Percentiles rank a stretch among this genome's conserved stretches.
Evolutionary conservation across 2,888 invertebrate species (phyloP).

Genomic region (Megalurothrips usitatus): DNA sequence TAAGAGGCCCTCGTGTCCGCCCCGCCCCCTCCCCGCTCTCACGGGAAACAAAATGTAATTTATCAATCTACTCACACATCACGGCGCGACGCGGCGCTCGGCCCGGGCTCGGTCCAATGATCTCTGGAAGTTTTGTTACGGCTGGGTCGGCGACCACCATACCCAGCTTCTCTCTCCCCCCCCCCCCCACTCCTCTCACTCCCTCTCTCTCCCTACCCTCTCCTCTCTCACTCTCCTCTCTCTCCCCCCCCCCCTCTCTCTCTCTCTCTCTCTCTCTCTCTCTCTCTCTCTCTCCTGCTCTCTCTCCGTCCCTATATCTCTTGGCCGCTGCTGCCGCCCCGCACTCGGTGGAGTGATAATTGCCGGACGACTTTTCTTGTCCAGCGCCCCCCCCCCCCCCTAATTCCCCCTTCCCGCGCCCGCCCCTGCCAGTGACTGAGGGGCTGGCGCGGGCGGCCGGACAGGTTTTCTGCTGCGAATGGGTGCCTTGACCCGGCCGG

Average conservation of each 20-base stretch:
- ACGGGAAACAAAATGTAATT: constrained; percentile 23
- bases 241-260: too few relatives aligned
- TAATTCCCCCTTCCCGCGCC: too few relatives aligned
- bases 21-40: neutral
- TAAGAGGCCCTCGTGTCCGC: constrained; percentile 2
- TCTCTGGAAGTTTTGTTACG: neutral
- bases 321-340: neutral
- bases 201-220: neutral
- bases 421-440: too few relatives aligned
- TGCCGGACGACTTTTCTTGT: neutral
- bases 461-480: neutral
- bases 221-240: neutral
- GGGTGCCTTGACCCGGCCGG: too few relatives aligned
- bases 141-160: neutral
- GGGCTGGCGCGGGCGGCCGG: neutral
- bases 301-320: too few relatives aligned
- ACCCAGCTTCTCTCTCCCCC: neutral
- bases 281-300: too few relatives aligned
- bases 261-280: too few relatives aligned
- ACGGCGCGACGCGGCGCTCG: neutral
- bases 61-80: constrained; percentile 22
- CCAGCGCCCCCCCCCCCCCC: neutral
- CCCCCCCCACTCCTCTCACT: neutral
- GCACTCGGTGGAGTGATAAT: neutral
- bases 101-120: neutral